These are phyloP conservation scores for Pionites leucogaster DNA, from an alignment of 2,113 vertebrate genomes.

Conservation along the genomic window DNA sequence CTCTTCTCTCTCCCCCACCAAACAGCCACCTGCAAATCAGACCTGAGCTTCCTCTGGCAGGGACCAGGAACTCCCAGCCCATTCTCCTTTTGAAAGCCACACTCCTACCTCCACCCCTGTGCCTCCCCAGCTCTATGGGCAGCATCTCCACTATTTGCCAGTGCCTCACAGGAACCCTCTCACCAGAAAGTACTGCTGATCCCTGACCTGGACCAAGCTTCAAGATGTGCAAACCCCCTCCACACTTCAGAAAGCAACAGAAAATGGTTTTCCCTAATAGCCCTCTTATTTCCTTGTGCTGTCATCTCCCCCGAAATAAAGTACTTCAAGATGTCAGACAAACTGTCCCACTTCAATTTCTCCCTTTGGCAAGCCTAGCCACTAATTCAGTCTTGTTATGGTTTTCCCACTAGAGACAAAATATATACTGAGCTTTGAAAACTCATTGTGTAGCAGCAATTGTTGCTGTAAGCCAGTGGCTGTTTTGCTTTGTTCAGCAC, in stretches of 20 bases:
- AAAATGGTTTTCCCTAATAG: constrained; percentile 5
- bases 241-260: not conserved
- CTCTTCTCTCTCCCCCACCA: not conserved
- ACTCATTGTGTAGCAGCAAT: constrained; percentile 56
- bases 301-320: not conserved
- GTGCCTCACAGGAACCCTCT: not conserved
- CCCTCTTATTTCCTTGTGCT: not conserved
- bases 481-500: constrained; percentile 65
- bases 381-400: constrained; percentile 63
- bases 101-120: not conserved
- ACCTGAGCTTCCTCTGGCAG: not conserved
- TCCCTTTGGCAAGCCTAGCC: constrained; percentile 41
- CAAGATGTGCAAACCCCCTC: not conserved
- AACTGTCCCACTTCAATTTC: constrained; percentile 33
- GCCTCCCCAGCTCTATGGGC: rapidly evolving
- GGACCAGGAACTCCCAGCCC: not conserved
- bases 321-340: constrained; percentile 44
- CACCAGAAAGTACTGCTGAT: not conserved
- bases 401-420: constrained; percentile 58
- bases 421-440: constrained; percentile 66
- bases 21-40: not conserved
- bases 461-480: constrained; percentile 56
- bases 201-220: not conserved
- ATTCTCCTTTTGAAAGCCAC: not conserved
- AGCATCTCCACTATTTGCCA: not conserved